phyloP scores from a whole-genome alignment of 2,797 vertebrate genomes.

The Pampus argenteus region DNA sequence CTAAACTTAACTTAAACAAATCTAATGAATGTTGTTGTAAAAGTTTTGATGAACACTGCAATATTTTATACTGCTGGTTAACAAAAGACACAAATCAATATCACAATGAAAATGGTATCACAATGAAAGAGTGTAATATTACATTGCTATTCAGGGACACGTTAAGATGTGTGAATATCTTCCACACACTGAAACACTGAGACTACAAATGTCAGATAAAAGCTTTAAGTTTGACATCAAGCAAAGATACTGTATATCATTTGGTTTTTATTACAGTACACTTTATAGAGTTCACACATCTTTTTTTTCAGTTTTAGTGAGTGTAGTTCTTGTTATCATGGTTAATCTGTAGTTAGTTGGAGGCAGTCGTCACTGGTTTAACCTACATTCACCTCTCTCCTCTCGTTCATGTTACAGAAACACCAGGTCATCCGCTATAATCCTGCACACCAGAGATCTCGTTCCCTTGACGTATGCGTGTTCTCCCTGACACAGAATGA shows the following conservation, averaged over 20 bases:
- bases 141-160: neutral
- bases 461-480: slow-evolving; percentile 7
- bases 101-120: neutral
- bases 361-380: slow-evolving; percentile 2
- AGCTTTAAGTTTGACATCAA: neutral
- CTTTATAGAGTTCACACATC: neutral
- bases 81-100: slow-evolving; percentile 12
- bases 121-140: neutral
- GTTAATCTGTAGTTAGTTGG: neutral
- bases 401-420: slow-evolving; percentile 18
- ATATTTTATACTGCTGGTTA: neutral
- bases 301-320: neutral
- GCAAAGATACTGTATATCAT: neutral
- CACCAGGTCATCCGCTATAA: slow-evolving; percentile 30
- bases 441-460: slow-evolving; percentile 18
- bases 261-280: neutral
- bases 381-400: slow-evolving; percentile 28
- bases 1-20: neutral
- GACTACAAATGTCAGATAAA: neutral
- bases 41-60: neutral
- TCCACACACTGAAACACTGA: neutral
- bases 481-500: slow-evolving; percentile 5
- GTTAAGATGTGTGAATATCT: neutral
- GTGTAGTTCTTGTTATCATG: neutral
- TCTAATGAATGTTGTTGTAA: neutral